A percentile compares a stretch with the other conserved stretches of the same genome.
phyloP scores from a whole-genome alignment of 2,113 vertebrate species.

The Bostrychus sinensis region DNA sequence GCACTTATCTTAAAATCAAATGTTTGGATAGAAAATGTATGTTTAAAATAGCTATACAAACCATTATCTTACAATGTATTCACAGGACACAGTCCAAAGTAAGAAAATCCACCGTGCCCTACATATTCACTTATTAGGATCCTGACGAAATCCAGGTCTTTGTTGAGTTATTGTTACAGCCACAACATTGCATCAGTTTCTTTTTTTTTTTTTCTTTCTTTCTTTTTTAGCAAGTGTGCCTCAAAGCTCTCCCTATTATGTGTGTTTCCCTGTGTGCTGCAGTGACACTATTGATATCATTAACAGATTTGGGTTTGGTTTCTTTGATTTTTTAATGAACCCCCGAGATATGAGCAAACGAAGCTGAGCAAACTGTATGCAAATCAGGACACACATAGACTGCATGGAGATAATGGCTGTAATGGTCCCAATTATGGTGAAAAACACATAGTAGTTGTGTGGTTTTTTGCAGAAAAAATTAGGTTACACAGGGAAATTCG shows the following conservation, averaged over 20 bases:
- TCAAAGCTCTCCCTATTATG: slow-evolving; percentile 2
- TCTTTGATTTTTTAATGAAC: slow-evolving; percentile 30
- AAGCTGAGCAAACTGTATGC: neutral
- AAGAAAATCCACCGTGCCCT: slow-evolving; percentile 1
- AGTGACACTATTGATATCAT: slow-evolving; percentile 30
- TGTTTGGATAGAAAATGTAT: slow-evolving; percentile 5
- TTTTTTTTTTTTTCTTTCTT: neutral
- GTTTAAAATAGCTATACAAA: slow-evolving; percentile 39
- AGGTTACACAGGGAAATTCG: neutral
- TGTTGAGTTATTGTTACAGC: slow-evolving; percentile 20
- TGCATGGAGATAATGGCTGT: slow-evolving; percentile 12
- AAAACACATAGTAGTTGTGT: neutral
- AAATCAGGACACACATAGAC: neutral
- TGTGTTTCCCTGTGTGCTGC: slow-evolving; percentile 3
- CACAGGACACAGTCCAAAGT: slow-evolving; percentile 13
- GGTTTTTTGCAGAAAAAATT: neutral
- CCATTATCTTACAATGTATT: slow-evolving; percentile 38
- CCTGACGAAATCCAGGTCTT: slow-evolving; percentile 28
- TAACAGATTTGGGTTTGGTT: neutral
- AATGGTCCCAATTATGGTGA: slow-evolving; percentile 11
- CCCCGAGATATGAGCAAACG: slow-evolving; percentile 19
- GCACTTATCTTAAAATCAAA: slow-evolving; percentile 18
- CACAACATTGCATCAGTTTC: slow-evolving; percentile 4
- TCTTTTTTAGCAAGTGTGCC: neutral
- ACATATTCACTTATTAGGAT: slow-evolving; percentile 21